Base-by-base conservation (phyloP, 2,113 vertebrate genomes). In the Prionailurus bengalensis region DNA sequence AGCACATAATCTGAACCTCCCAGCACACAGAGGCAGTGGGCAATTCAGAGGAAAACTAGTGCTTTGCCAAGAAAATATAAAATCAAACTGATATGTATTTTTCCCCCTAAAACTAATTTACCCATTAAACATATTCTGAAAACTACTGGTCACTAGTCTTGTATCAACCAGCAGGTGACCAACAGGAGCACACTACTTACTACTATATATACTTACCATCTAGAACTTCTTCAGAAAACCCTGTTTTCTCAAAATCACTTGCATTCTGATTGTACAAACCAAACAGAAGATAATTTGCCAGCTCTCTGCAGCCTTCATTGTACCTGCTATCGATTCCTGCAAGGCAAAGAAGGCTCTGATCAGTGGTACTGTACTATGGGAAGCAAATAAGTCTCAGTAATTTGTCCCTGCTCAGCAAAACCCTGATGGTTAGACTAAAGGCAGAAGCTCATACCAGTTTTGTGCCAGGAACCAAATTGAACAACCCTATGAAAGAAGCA, bases 251-350 rank as follows among this genome's bases (percentile, higher is more conserved):
- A 53, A 99, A 98, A 96, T 99, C 99, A 0, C 99, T 98, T 97
- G 98, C 99, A 97, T 97, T 99, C 96, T 99, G 99, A 97, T 98
- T 99, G 85, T 99, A 99, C n/a, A 99, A 98, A 92, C 99, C 99
- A 96, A 99, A 99, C 90, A 99, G 99, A 93, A 99, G 99, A 73
- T 99, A 99, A 97, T 99, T 99, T 1, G 99, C 99, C 97, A 99
- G 98, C 96, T 99, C 99, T 91, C 99, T 99, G 98, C 99, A 99
- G 13, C 99, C 99, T 94, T 99, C 99, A 65, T 99, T 99, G 97
- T 99, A 99, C 55, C 99, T 99, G 97, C 99, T 99, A 97, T 99
- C 99, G 71, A 99, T 99, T 74, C 99, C 99, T 99, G 97, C 74
- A 98, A 98, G 94, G 91, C 23, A 86, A 98, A 98, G 53, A 61